Conservation (phyloP, 2,888 invertebrate species). For the Tanytarsus gracilentus region DNA sequence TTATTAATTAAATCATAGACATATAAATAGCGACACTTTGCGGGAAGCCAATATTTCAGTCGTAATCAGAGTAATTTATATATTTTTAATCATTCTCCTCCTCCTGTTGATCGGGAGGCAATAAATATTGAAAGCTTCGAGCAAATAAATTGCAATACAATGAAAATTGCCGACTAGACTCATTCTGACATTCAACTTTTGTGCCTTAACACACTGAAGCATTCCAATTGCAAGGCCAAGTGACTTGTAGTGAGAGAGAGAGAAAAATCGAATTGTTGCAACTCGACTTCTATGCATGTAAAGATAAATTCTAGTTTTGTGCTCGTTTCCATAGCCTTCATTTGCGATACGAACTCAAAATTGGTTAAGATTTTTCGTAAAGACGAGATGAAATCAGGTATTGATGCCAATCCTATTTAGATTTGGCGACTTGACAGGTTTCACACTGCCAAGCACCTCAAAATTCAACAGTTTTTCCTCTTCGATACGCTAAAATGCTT, state of each 20-base stretch:
- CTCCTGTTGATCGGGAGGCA: too few relatives aligned
- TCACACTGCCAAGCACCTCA: neutral
- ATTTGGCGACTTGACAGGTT: conserved; percentile 12
- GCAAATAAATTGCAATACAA: neutral
- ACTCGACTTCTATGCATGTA: too few relatives aligned
- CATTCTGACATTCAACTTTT: conserved; percentile 7
- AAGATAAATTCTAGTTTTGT: conserved; percentile 5
- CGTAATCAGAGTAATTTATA: too few relatives aligned
- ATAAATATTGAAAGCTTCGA: neutral
- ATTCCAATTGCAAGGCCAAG: conserved; percentile 6
- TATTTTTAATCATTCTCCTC: too few relatives aligned
- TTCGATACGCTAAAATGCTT: conserved; percentile 1
- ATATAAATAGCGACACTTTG: too few relatives aligned
- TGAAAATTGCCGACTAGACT: neutral
- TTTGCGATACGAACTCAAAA: neutral
- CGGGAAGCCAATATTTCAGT: too few relatives aligned
- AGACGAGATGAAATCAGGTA: neutral
- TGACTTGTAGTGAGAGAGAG: too few relatives aligned
- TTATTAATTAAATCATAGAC: too few relatives aligned
- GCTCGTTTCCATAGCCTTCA: neutral
- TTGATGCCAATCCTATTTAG: conserved; percentile 25
- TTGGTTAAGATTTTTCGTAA: neutral
- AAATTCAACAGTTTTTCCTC: neutral
- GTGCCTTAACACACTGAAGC: too few relatives aligned
- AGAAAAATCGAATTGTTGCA: too few relatives aligned